Evolutionary conservation across 2,113 vertebrate species (phyloP), one percentile per base, ranked within the genome.

Genomic region (Siphamia tubifer): DNA sequence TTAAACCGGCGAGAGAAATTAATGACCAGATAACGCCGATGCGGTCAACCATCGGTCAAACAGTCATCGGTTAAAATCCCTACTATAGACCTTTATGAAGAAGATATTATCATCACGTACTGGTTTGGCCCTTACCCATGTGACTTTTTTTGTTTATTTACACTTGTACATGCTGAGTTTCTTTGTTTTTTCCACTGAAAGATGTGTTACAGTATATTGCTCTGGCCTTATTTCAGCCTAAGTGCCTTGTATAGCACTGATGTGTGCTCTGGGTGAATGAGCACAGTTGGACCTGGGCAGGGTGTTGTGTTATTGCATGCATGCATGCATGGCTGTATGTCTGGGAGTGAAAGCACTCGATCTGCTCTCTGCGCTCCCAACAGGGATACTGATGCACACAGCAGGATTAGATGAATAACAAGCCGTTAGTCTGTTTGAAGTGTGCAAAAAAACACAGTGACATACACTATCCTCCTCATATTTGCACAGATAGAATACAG

Each of bases 401-500:
- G 73, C 56, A 78, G 64, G 77, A 82, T 86, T 82, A 77, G 56
- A 62, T n/a, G 8, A 71, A 77, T 71, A 55, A 74, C 51, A 76
- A 66, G 51, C 83, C 63, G 28, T 23, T 51, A 15, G 16, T 36
- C 30, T 58, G 56, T 82, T 72, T 58, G 45, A 80, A 68, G 61
- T 68, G 74, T 65, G 52, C 19, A 45, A 51, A 84, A 66, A 57
- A 23, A 67, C 40, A 32, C 2, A n/a, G 45, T 49, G 19, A 32
- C 35, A 42, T 12, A 39, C 2, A 43, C 35, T 4, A 51, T 66
- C 65, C 45, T 34, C 20, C 16, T 24, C 25, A 8, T 11, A 20
- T 73, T 70, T 36, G 17, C 7, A 28, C 15, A 5, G 19, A 17
- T 7, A 62, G 56, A 25, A 5, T 3, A 42, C 17, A 1, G n/a